Conservation (phyloP, 2,113 vertebrate genomes). For the Callocephalon fimbriatum region DNA sequence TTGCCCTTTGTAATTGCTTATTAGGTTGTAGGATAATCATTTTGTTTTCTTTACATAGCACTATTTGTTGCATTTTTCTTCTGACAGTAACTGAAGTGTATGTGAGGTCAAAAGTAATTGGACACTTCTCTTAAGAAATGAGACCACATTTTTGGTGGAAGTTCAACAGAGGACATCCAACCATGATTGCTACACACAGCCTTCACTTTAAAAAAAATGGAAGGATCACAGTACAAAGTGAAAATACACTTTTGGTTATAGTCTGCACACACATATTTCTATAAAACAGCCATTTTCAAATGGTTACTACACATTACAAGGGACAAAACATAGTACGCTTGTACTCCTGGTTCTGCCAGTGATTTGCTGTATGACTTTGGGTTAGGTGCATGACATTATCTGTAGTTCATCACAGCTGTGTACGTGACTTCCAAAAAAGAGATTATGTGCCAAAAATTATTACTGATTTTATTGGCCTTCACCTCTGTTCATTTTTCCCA, state of each 20-base stretch:
- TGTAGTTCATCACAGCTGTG: constrained; percentile 15
- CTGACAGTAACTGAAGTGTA: constrained; percentile 7
- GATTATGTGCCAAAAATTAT: constrained; percentile 10
- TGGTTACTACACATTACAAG: background rate
- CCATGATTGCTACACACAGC: background rate
- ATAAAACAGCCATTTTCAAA: background rate
- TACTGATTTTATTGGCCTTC: constrained; percentile 3
- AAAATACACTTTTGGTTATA: background rate
- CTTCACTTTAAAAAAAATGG: background rate
- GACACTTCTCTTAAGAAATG: background rate
- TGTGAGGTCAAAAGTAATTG: constrained; percentile 7
- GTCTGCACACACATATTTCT: background rate
- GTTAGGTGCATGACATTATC: background rate
- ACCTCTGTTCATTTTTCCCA: constrained; percentile 24
- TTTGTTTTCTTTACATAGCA: constrained; percentile 34
- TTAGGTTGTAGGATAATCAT: constrained; percentile 20
- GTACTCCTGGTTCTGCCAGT: background rate
- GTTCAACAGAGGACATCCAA: background rate
- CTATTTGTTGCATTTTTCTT: constrained; percentile 6
- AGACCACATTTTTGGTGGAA: background rate
- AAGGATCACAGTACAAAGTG: background rate
- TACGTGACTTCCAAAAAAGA: constrained; percentile 17
- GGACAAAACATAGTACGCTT: rapidly evolving
- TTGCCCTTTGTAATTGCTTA: constrained; percentile 45
- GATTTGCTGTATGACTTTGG: constrained; percentile 1